Base-by-base conservation (phyloP, 2,113 vertebrate species). In the Hippocampus barbouri region DNA sequence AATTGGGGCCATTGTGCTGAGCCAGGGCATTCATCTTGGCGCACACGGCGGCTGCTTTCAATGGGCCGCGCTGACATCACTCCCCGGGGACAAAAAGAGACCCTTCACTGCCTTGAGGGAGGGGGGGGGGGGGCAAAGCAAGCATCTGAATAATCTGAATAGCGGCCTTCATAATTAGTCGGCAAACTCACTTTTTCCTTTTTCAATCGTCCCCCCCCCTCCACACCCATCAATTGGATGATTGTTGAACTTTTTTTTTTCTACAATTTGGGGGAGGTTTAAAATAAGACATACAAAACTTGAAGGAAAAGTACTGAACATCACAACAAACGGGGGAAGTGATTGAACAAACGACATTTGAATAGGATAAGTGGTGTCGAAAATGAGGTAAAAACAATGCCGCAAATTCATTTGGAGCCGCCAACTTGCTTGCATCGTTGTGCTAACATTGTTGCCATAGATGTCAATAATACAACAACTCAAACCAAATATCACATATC, bases 1-100 rank as follows among this genome's bases (percentile, higher is more conserved):
- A 93, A 95, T 93, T 78, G 90, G 91, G 89, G 70, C 89, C 92
- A 91, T 88, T 92, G 91, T 91, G 91, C 89, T 91, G 85, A 66
- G 79, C 86, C 79, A 41, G 86, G 88, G 89, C 88, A 92, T 91
- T 94, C 92, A 91, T 90, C 85, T 89, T 74, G 0, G 76, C 83
- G 82, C 76, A 70, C 87, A 82, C 71, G 38, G 76, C 27, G 90
- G 91, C 90, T 85, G 85, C 61, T 89, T 85, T 92, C 89, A 88
- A 89, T 91, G 90, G 92, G 88, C 91, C 89, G 41, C 65, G 78
- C 87, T 90, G 92, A 92, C 90, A 92, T 91, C 92, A 92, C 90
- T 87, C 89, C 89, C 88, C 73, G 85, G 69, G 79, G 80, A 93
- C 49, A 94, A 90, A 78, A 66, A 87, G 90, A 88, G 86, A 86